These are phyloP conservation scores for Herminia tarsipennalis DNA, from an alignment of 2,888 invertebrate genomes.

Conservation along the genomic window DNA sequence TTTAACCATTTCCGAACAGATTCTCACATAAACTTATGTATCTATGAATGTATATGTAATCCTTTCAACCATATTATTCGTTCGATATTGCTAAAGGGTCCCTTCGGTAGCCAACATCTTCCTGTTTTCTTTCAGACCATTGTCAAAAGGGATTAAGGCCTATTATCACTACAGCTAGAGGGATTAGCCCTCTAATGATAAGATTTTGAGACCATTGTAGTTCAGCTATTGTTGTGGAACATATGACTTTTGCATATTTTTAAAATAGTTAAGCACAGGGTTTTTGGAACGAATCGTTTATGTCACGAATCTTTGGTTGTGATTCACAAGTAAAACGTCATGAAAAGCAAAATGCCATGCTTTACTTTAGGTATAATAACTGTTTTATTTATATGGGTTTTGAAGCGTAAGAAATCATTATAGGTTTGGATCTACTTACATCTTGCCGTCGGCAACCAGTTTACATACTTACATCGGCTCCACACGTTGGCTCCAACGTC, in stretches of 20 bases:
- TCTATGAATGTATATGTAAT: not conserved
- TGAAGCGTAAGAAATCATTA: no score
- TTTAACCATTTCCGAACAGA: not conserved
- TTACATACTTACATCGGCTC: no score
- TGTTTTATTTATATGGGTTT: no score
- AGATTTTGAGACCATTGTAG: constrained; percentile 56
- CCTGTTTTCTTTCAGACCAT: constrained; percentile 57
- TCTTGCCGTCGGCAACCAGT: no score
- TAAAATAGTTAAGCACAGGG: no score
- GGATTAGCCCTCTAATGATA: constrained; percentile 74
- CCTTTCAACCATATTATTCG: constrained; percentile 1
- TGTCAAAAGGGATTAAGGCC: constrained; percentile 64
- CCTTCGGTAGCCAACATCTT: constrained; percentile 40
- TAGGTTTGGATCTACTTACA: no score
- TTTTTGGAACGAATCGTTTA: no score
- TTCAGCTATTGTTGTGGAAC: constrained; percentile 36
- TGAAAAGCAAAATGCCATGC: no score
- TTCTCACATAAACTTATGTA: no score
- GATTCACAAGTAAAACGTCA: constrained; percentile 8
- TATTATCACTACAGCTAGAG: constrained; percentile 60
- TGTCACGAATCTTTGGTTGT: no score
- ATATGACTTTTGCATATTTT: constrained; percentile 53
- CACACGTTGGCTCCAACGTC: no score
- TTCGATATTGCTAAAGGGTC: not conserved
- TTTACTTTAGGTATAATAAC: no score